Evolutionary conservation across 2,888 invertebrate genomes (phyloP).

Genomic region (Leptinotarsa juncta): DNA sequence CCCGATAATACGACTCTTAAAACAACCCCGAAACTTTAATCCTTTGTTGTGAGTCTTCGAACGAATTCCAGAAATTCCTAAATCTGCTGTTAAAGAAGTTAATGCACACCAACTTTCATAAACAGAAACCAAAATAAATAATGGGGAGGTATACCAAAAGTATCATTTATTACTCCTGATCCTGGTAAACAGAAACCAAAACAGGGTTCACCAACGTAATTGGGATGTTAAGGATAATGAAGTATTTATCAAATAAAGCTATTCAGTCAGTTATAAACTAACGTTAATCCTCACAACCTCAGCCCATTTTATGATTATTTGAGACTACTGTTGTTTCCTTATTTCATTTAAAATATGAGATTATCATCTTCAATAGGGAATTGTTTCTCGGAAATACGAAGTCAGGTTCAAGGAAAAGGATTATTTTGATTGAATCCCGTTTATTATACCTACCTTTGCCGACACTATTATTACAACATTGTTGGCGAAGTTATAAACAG

Average conservation of each 20-base stretch:
- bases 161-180: not conserved
- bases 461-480: not conserved
- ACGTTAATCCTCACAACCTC: not conserved
- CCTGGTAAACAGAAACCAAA: constrained; percentile 19
- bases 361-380: not conserved
- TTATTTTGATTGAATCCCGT: not conserved
- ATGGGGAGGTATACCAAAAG: constrained; percentile 11
- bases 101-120: constrained; percentile 6
- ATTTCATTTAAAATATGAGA: constrained; percentile 1
- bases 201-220: constrained; percentile 28
- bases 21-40: not conserved
- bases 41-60: not conserved
- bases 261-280: not conserved
- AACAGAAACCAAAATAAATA: constrained; percentile 5
- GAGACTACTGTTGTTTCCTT: not conserved
- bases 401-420: not conserved
- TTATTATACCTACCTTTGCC: not conserved
- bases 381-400: not conserved
- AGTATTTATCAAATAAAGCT: constrained; percentile 18
- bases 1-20: not conserved
- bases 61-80: constrained; percentile 3
- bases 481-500: not conserved
- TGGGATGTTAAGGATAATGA: constrained; percentile 14
- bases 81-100: not conserved
- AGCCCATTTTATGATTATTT: constrained; percentile 2